phyloP scores from a whole-genome alignment of 2,797 vertebrate genomes.

The Discoglossus pictus region DNA sequence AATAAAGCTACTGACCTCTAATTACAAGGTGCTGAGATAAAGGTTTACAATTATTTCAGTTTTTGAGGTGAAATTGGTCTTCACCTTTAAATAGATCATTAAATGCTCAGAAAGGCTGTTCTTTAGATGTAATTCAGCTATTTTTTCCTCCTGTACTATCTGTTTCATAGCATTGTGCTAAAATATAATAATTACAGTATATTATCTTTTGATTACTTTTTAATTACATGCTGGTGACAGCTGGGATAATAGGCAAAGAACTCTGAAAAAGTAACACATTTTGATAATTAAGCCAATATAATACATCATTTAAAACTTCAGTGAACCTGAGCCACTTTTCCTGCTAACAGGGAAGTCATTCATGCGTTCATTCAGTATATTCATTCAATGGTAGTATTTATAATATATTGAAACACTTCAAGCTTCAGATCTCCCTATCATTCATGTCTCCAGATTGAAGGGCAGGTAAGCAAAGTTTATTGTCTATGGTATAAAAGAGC shows the following conservation, averaged over 20 bases:
- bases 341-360: too few relatives aligned
- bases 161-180: not conserved
- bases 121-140: constrained; percentile 11
- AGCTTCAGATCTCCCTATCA: too few relatives aligned
- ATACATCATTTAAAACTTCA: not conserved
- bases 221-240: constrained; percentile 21
- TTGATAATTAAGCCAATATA: constrained; percentile 8
- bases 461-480: too few relatives aligned
- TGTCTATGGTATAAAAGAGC: too few relatives aligned
- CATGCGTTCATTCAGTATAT: too few relatives aligned
- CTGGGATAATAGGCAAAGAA: not conserved
- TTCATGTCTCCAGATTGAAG: too few relatives aligned
- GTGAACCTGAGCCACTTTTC: not conserved
- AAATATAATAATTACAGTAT: constrained; percentile 1
- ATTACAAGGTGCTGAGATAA: constrained; percentile 47
- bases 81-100: not conserved
- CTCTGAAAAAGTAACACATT: constrained; percentile 22
- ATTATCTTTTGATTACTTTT: constrained; percentile 8
- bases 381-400: too few relatives aligned
- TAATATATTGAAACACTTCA: too few relatives aligned
- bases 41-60: not conserved
- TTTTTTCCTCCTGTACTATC: not conserved
- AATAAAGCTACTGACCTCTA: not conserved
- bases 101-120: constrained; percentile 13
- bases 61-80: not conserved